phyloP scores from a whole-genome alignment of 2,888 invertebrate species.

The Rhingia rostrata region DNA sequence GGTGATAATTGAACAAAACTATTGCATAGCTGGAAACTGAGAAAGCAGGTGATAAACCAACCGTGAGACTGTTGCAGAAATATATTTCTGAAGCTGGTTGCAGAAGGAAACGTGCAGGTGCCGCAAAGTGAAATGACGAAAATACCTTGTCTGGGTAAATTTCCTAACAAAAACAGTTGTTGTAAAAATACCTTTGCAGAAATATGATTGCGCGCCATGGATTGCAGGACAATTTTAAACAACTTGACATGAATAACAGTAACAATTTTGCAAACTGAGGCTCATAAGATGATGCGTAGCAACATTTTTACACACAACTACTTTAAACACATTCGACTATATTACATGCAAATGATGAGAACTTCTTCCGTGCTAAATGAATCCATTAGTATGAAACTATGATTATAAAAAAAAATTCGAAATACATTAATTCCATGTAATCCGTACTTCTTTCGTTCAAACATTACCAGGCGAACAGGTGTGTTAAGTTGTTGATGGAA shows the following conservation, averaged over 20 bases:
- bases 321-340: no score
- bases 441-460: conserved; percentile 14
- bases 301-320: no score
- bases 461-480: conserved; percentile 42
- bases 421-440: conserved; percentile 17
- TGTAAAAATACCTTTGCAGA: neutral
- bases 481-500: conserved; percentile 51
- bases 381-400: conserved; percentile 46
- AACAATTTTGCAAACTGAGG: no score
- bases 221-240: neutral
- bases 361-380: conserved; percentile 78
- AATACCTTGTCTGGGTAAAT: neutral
- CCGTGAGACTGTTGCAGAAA: conserved; percentile 53
- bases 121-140: neutral
- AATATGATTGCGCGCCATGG: neutral
- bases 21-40: conserved; percentile 56
- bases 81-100: conserved; percentile 12
- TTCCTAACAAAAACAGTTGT: conserved; percentile 9
- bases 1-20: conserved; percentile 73
- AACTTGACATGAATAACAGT: no score
- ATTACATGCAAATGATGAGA: conserved; percentile 84
- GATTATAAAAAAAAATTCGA: conserved; percentile 1
- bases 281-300: no score
- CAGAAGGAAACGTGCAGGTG: neutral
- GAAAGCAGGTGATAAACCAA: conserved; percentile 58